Percentiles rank a stretch among this genome's conserved stretches.
These are phyloP conservation scores for Thyatira batis DNA, from an alignment of 2,888 invertebrate genomes.

Conservation along the genomic window DNA sequence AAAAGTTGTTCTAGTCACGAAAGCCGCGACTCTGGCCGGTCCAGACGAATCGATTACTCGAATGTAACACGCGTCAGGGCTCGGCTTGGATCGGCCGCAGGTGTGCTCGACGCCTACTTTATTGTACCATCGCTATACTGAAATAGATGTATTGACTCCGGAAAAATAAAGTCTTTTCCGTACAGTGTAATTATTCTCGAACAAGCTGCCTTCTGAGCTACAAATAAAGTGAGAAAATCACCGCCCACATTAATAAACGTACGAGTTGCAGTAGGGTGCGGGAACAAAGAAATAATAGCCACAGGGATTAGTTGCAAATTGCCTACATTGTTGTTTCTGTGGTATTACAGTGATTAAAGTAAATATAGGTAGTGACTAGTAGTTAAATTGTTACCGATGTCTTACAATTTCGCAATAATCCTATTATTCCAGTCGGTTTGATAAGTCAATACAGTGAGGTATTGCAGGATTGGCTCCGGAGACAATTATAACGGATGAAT, in stretches of 20 bases:
- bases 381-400: constrained; percentile 23
- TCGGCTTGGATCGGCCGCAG: constrained; percentile 40
- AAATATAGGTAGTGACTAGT: constrained; percentile 23
- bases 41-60: constrained; percentile 75
- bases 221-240: constrained; percentile 32
- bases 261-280: constrained; percentile 26
- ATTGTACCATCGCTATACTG: constrained; percentile 38
- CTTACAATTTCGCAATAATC: constrained; percentile 43
- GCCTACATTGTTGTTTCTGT: constrained; percentile 28
- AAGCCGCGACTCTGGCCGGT: constrained; percentile 45
- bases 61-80: constrained; percentile 52
- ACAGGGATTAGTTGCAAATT: constrained; percentile 35
- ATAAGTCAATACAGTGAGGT: constrained; percentile 40
- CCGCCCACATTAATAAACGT: constrained; percentile 36
- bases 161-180: constrained; percentile 30
- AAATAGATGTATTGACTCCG: constrained; percentile 47
- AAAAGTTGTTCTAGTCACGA: constrained; percentile 65
- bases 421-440: constrained; percentile 45
- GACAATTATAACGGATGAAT: constrained; percentile 26
- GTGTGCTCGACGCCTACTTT: constrained; percentile 57
- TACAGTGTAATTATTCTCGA: constrained; percentile 40
- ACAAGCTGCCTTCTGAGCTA: constrained; percentile 28
- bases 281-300: constrained; percentile 40
- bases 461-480: constrained; percentile 33
- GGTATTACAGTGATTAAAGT: constrained; percentile 37